Conservation (phyloP, 2,797 vertebrate species). For the Cynopterus sphinx region DNA sequence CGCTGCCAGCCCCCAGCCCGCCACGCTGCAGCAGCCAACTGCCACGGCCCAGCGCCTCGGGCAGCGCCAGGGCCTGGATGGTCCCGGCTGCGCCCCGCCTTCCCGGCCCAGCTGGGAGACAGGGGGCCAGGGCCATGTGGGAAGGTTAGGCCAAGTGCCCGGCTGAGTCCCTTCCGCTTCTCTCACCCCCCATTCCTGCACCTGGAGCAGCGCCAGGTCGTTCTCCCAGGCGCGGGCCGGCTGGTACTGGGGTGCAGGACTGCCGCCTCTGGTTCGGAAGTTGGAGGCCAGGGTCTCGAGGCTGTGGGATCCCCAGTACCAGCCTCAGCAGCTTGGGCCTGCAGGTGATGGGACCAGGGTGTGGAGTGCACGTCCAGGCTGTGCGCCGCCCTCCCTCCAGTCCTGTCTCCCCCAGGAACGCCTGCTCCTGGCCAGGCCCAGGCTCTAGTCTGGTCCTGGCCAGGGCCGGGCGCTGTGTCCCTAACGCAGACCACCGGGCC, state of each 20-base stretch:
- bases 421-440: not conserved
- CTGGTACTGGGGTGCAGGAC: conserved; percentile 27
- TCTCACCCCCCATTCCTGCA: not conserved
- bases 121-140: not conserved
- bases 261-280: rapidly evolving
- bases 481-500: not conserved
- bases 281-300: rapidly evolving
- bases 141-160: too few relatives aligned
- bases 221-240: rapidly evolving
- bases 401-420: not conserved
- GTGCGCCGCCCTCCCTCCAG: not conserved
- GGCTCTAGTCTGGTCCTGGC: too few relatives aligned
- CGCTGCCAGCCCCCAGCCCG: not conserved
- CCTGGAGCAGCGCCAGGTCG: conserved; percentile 63
- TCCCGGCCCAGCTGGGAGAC: conserved; percentile 8
- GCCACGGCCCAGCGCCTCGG: not conserved
- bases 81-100: not conserved
- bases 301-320: conserved; percentile 30
- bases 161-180: too few relatives aligned
- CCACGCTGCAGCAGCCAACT: not conserved
- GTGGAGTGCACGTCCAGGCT: too few relatives aligned
- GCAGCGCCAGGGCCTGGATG: not conserved
- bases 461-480: not conserved
- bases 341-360: not conserved
- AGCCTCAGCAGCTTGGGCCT: rapidly evolving